Evolutionary conservation across 2,888 invertebrate species (phyloP).

Genomic region (Congeria kusceri): DNA sequence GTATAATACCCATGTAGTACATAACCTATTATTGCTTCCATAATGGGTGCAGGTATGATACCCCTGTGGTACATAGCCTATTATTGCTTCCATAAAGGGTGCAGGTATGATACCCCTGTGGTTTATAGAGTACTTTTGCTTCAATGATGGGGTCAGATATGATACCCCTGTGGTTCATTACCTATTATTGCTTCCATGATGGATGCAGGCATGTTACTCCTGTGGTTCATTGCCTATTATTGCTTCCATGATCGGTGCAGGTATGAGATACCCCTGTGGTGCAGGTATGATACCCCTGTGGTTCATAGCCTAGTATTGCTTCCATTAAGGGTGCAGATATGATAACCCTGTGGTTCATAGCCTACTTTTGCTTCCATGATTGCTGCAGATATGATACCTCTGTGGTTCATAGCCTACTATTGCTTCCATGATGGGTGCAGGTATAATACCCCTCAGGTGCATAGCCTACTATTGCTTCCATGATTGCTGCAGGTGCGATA

Average conservation of each 20-base stretch:
- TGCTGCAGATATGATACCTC: conserved; percentile 63
- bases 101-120: conserved; percentile 74
- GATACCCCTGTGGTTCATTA: background rate
- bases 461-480: too few species aligned
- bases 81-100: conserved; percentile 64
- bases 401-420: conserved; percentile 71
- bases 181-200: background rate
- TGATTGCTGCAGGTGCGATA: too few species aligned
- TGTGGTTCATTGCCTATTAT: too few species aligned
- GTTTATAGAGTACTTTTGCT: conserved; percentile 68
- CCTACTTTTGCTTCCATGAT: conserved; percentile 61
- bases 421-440: conserved; percentile 60
- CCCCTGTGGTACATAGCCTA: conserved; percentile 74
- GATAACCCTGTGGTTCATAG: conserved; percentile 76
- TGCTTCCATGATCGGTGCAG: conserved; percentile 22
- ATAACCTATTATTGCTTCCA: too few species aligned
- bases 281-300: conserved; percentile 74
- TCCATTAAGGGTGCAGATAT: conserved; percentile 43
- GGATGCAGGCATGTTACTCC: too few species aligned
- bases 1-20: too few species aligned
- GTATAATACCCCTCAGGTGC: too few species aligned
- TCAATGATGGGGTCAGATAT: conserved; percentile 55
- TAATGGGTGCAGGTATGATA: conserved; percentile 47
- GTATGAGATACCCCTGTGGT: conserved; percentile 75
- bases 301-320: conserved; percentile 69